Base-by-base conservation (phyloP, 37 sponge, comb jelly and placozoan species). In the Haliclona indistincta region DNA sequence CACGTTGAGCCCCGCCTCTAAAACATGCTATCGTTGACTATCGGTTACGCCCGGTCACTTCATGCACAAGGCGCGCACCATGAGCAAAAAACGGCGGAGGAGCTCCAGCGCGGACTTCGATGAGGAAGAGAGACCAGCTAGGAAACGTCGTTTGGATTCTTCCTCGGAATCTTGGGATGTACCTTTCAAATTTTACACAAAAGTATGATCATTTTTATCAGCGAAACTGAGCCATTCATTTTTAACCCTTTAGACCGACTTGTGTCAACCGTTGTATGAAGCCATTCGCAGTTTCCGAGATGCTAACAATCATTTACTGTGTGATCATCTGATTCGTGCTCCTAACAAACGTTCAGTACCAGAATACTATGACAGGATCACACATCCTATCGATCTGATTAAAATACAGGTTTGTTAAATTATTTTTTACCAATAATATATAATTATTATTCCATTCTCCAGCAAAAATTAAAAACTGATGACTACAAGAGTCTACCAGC, bases 391-490 rank as follows among this genome's bases (percentile, higher is more conserved):
- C 10, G 89, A 89, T 68, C 80, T 89, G 2, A 67, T 74, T 32
- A 79, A 43, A 45, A 89, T 89, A 68, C 89, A 89, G 70, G 89
- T 89, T 53, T 29, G 67, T 47, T 17, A 15, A 47, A 17, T 17
- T 47, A 47, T 47, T 17, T 47, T 47, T 17, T 17, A 47, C 13
- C 15, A 47, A 47, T 47, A 47, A 47, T 47, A 47, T 47, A 47
- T 58, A 25, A 11, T 25, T 58, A 58, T 58, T 58, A 7, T 20
- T 58, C 7, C 25, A 54, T 20, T 23, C 38, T 4, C 0, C 44
- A 89, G 89, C 84, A 89, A 73, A 78, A 74, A 39, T 44, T 89
- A 38, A 79, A 75, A 54, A 76, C 73, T 0, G 80, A 78, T 25
- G 75, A 68, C 44, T 89, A 89, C 32, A 0, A 38, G 17, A 43